A percentile compares a stretch with the other conserved stretches of the same genome.
Conservation (phyloP, 2,888 invertebrate species). For the Cecidostiba fungosa region DNA sequence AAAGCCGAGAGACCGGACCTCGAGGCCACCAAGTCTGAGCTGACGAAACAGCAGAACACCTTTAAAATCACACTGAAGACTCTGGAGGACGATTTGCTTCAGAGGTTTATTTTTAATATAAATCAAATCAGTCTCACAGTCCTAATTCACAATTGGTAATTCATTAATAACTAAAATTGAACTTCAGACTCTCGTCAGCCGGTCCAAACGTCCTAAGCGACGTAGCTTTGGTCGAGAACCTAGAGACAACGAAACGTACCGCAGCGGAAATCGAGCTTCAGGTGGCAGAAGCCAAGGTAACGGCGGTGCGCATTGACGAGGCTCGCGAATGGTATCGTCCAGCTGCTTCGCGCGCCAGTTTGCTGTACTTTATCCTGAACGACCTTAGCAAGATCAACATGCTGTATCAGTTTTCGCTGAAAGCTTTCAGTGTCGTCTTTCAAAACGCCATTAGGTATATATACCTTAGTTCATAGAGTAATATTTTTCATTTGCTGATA, state of each 20-base stretch:
- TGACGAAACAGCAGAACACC: conserved; percentile 96
- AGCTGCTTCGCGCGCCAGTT: conserved; percentile 92
- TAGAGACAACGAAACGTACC: conserved; percentile 96
- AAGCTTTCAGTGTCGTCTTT: conserved; percentile 96
- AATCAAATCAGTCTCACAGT: background rate
- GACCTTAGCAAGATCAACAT: conserved; percentile 96
- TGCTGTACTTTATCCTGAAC: conserved; percentile 96
- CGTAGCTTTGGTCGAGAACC: conserved; percentile 93
- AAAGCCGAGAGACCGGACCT: conserved; percentile 96
- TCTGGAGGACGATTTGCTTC: conserved; percentile 94
- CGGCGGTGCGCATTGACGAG: conserved; percentile 93
- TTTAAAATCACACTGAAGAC: conserved; percentile 95
- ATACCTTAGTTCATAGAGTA: background rate
- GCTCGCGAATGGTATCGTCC: conserved; percentile 94
- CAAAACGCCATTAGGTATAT: conserved; percentile 87
- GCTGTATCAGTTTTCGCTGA: conserved; percentile 97
- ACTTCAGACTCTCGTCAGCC: conserved; percentile 89
- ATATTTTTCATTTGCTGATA: background rate
- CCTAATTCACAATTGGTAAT: background rate
- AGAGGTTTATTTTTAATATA: conserved; percentile 75
- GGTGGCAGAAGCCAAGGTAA: conserved; percentile 92
- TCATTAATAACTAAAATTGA: background rate
- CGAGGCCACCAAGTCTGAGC: conserved; percentile 89
- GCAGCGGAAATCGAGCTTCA: conserved; percentile 94
- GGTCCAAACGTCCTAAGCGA: conserved; percentile 96